Evolutionary conservation across 2,888 invertebrate species (phyloP), one percentile per base, ranked within the genome.

Genomic region (Isoperla grammatica): DNA sequence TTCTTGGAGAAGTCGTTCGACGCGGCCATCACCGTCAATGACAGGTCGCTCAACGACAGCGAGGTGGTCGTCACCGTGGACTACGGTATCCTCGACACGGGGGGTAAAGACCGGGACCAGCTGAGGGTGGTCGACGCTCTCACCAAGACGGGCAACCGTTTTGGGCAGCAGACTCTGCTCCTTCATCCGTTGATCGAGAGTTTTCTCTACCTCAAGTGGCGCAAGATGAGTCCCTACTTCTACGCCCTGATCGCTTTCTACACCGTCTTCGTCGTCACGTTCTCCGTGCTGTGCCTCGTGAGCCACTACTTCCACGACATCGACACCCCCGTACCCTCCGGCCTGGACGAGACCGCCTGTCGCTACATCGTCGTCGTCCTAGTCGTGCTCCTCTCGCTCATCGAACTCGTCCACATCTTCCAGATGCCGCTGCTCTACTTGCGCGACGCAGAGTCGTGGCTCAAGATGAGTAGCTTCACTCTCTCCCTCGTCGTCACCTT

Each of bases 121-220:
- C 79, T 81, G 76, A 77, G 78, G 67, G 80, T 81, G 0, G 74
- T 82, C 45, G 78, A 79, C 66, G 78, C 79, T 0, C 67, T 82
- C 1, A 66, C 81, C 1, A 78, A 80, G 65, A 79, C 79, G 62
- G 79, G 80, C 0, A 79, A 79, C 56, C 73, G 78, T 68, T 73
- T 76, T 56, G 73, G 75, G 0, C 78, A 80, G 61, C 76, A 75
- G 59, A 73, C 71, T 37, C 67, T 81, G 1, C 70, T 82, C 0
- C 75, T 81, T 1, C 82, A 82, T 71, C 82, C 82, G 0, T 69
- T 81, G 45, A 73, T 81, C 1, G 80, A 82, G 68, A 81, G 80
- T 63, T 82, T 81, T 65, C 68, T 82, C 0, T 77, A 74, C 62
- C 68, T 81, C 1, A 82, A 82, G 71, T 82, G 82, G 82, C 77